Evolutionary conservation across 2,113 vertebrate genomes (phyloP).

Genomic region (Scomber colias): DNA sequence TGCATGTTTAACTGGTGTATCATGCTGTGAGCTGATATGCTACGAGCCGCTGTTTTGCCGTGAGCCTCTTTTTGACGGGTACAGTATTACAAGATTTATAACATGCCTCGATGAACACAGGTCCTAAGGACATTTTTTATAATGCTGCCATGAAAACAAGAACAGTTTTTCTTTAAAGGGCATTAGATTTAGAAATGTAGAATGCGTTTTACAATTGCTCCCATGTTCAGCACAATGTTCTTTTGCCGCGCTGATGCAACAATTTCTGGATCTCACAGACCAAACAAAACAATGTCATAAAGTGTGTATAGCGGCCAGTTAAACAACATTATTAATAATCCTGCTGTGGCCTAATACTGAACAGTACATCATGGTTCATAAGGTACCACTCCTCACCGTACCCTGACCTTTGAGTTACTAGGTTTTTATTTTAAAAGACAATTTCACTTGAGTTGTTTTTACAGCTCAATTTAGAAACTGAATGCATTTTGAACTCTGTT

Average conservation of each 20-base stretch:
- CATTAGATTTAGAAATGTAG: not conserved
- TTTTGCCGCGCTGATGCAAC: not conserved
- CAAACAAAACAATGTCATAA: not conserved
- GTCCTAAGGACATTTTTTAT: constrained; percentile 47
- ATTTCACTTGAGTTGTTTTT: not conserved
- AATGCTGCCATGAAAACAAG: constrained; percentile 28
- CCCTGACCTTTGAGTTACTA: not conserved
- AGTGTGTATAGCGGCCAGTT: not conserved
- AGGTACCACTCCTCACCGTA: too few species aligned
- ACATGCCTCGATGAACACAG: constrained; percentile 35
- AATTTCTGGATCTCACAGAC: not conserved
- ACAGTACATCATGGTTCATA: not conserved
- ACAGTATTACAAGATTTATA: constrained; percentile 46
- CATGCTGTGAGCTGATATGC: constrained; percentile 42
- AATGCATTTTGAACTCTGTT: not conserved
- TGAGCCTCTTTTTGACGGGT: constrained; percentile 31
- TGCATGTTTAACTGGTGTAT: constrained; percentile 33
- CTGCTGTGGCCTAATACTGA: not conserved
- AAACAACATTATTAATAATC: not conserved
- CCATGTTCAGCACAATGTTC: constrained; percentile 21
- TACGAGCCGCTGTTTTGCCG: constrained; percentile 36
- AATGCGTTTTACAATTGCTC: not conserved
- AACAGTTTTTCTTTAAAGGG: constrained; percentile 40
- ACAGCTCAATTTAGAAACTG: too few species aligned
- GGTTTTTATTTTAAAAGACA: not conserved